Evolutionary conservation across 2,113 vertebrate species (phyloP), one percentile per base, ranked within the genome.

Genomic region (Poecile atricapillus): DNA sequence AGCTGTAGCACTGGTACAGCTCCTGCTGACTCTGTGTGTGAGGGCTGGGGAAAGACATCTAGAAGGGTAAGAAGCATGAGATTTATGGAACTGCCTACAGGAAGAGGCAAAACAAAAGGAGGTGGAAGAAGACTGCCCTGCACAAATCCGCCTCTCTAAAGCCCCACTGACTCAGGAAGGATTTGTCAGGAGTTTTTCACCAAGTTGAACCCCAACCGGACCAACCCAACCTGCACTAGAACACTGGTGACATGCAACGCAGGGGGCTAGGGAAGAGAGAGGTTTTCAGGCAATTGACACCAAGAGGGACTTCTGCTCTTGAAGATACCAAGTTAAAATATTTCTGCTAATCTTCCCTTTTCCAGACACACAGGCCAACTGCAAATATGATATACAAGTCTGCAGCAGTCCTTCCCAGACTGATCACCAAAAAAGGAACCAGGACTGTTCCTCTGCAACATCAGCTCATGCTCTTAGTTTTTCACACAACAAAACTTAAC

Each of bases 241-340:
- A 35, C 31, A 27, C 50, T 25, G 19, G 47, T 1, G 2, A 81
- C 25, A 19, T 7, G 35, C 49, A 68, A 49, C 0, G 0, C 10
- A 27, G 30, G 10, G n/a, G 41, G 15, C 31, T 27, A 49, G 10
- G 30, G 20, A 58, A 43, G 27, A 35, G 9, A 30, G 27, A 46
- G 14, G 6, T 46, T 62, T 63, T 17, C 14, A 27, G 21, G 46
- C 30, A 73, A 39, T 35, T 39, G 90, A 47, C 35, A 56, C 31
- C 43, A 58, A 11, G 30, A 71, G 30, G 79, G 23, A 35, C 23
- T 73, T 73, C 71, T 93, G 30, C 15, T 68, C 39, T 28, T 37
- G 24, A 69, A 93, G 23, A 67, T 17, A 82, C 3, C 39, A 82
- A 87, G 41, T 47, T 60, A 77, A 4, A 53, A 1, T 30, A 49